Evolutionary conservation across 2,797 vertebrate genomes (phyloP).

Genomic region (Cirrhinus mrigala): DNA sequence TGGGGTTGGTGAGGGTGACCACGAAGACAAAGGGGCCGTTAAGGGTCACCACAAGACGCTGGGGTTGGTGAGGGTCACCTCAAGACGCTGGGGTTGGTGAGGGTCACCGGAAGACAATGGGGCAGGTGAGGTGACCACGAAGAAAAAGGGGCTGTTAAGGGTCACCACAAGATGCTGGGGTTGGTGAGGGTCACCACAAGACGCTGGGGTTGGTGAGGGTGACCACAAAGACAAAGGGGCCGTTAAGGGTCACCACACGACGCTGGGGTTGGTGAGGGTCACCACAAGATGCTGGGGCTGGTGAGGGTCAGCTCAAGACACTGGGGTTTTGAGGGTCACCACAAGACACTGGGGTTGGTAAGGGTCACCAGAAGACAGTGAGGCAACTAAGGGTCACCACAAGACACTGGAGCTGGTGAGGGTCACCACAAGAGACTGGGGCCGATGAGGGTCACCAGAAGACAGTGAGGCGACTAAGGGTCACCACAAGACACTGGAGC

Average conservation of each 20-base stretch:
- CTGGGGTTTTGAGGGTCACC: not conserved
- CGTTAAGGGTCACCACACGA: not conserved
- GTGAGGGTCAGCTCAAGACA: too few species aligned
- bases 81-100: not conserved
- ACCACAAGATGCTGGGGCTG: fast-evolving
- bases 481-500: not conserved
- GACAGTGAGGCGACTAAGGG: fast-evolving
- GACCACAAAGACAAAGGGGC: too few species aligned
- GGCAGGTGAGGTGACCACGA: too few species aligned
- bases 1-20: fast-evolving
- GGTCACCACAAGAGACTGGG: too few species aligned
- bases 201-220: fast-evolving
- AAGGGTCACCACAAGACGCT: not conserved
- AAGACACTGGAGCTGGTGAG: not conserved
- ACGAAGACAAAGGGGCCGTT: too few species aligned
- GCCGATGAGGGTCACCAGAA: fast-evolving
- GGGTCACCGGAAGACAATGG: not conserved
- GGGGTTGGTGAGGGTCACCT: fast-evolving
- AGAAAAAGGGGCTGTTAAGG: fast-evolving
- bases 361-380: not conserved
- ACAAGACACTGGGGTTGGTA: not conserved
- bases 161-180: not conserved
- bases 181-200: not conserved
- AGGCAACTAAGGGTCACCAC: fast-evolving
- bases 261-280: fast-evolving